A percentile compares a stretch with the other conserved stretches of the same genome.
phyloP scores from a whole-genome alignment of 2,113 vertebrate genomes.

The Acrocephalus arundinaceus region DNA sequence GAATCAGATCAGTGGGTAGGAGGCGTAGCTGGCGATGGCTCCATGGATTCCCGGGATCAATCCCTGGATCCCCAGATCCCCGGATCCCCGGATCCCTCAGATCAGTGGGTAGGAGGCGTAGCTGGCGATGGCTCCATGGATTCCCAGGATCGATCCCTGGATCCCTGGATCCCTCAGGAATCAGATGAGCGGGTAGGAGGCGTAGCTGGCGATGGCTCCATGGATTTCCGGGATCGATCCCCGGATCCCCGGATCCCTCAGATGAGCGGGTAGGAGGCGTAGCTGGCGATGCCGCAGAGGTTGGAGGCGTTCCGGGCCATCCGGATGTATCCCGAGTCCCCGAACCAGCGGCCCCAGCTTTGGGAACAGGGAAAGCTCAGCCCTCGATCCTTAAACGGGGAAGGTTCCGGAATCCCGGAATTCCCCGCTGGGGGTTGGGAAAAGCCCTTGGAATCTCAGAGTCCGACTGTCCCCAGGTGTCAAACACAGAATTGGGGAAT shows the following conservation, averaged over 20 bases:
- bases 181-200: slow-evolving; percentile 70
- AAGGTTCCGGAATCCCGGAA: accelerated
- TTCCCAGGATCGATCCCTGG: too few species aligned
- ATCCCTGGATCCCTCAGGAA: too few species aligned
- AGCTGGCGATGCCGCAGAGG: slow-evolving; percentile 76
- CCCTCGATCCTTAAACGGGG: accelerated
- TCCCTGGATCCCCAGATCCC: too few species aligned
- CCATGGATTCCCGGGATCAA: too few species aligned
- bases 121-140: too few species aligned
- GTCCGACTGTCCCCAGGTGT: background rate
- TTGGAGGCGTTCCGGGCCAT: slow-evolving; percentile 74
- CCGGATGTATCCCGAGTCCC: slow-evolving; percentile 71
- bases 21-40: too few species aligned
- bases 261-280: slow-evolving; percentile 66
- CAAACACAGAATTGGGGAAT: too few species aligned
- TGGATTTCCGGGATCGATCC: too few species aligned
- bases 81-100: too few species aligned
- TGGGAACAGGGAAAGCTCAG: background rate
- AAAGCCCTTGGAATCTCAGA: accelerated
- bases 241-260: too few species aligned
- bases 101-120: too few species aligned
- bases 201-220: slow-evolving; percentile 70
- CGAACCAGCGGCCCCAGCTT: slow-evolving; percentile 75
- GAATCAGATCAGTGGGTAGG: too few species aligned
- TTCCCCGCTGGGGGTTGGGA: accelerated